Base-by-base conservation (phyloP, 2,113 vertebrate genomes). In the Mormyrus lacerda region DNA sequence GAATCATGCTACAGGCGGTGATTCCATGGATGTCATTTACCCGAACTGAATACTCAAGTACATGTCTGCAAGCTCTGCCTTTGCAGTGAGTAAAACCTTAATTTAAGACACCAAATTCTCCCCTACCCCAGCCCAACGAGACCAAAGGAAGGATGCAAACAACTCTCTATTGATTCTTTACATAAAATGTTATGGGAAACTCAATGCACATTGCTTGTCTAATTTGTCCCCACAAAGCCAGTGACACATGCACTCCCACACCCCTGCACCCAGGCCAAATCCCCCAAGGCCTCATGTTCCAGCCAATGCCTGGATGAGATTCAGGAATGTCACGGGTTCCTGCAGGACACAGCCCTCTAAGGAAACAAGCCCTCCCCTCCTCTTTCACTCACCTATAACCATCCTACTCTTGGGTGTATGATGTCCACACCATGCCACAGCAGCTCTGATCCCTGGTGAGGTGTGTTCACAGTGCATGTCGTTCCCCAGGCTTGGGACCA, bases 321-420 rank as follows among this genome's bases (percentile, higher is more conserved):
- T 93, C 91, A 91, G 87, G 92, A 92, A 94, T 91, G 91, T 92
- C 90, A 92, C 94, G 85, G 89, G 89, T 88, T 92, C 92, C 93
- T 92, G 79, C 1, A 76, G 91, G 92, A 91, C 17, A 58, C 24
- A 7, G 91, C 91, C 92, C 90, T 65, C 87, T 3, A 47, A 61
- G 55, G 89, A 89, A 89, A 48, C 55, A 85, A 83, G 65, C 76
- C 79, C 35, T 87, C 86, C 53, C 35, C 21, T 17, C 19, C n/a
- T 4, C 42, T 11, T 27, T 1, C 21, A 58, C 21, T 58, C 58
- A 69, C 39, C 87, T 69, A 44, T 19, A 79, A 19, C 35, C 35
- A 13, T 58, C 31, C 27, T 55, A 11, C 27, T n/a, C 15, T 35
- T 53, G 2, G 15, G 27, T 44, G 35, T 17, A 42, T 42, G n/a